Evolutionary conservation across 2,888 invertebrate genomes (phyloP), one percentile per base, ranked within the genome.

Genomic region (Andrena hattorfiana): DNA sequence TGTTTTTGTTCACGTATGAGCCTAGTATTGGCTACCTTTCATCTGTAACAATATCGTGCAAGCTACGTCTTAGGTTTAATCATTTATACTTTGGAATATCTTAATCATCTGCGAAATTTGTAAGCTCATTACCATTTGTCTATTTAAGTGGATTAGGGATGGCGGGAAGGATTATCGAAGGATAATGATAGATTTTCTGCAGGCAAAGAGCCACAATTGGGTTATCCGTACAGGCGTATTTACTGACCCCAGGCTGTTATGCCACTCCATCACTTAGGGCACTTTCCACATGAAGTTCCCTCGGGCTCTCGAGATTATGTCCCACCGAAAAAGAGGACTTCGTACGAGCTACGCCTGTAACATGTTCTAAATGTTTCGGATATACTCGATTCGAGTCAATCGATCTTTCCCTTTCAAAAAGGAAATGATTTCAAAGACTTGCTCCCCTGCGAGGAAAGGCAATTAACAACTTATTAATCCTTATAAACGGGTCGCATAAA

Each of bases 221-320:
- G 79, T 77, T 84, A 77, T 62, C 71, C 70, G 72, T 75, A 59
- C 62, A 48, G 63, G 35, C 30, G 85, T 74, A 87, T 85, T 87
- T 81, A 73, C 70, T 64, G 71, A 67, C 68, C 66, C 69, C 67
- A 56, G 60, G 56, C 62, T 77, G 73, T 73, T 76, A 78, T 83
- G 83, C 86, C 86, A 90, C 92, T 93, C 92, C 90, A 92, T 93
- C 92, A 93, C 91, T 93, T 93, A 93, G 89, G 83, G 85, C 64
- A 66, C 85, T 89, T 76, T 92, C 91, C 90, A 91, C 71, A 72
- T 77, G 90, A 91, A 89, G 84, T 86, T 89, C 84, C 77, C 85
- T 71, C 75, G 78, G 82, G 74, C 74, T 80, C 77, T 70, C 67
- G 87, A 87, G 87, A 86, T 86, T 83, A 81, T 82, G 75, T 75